Base-by-base conservation (phyloP, 1,140 invertebrate genomes). In the Philaenus spumarius region DNA sequence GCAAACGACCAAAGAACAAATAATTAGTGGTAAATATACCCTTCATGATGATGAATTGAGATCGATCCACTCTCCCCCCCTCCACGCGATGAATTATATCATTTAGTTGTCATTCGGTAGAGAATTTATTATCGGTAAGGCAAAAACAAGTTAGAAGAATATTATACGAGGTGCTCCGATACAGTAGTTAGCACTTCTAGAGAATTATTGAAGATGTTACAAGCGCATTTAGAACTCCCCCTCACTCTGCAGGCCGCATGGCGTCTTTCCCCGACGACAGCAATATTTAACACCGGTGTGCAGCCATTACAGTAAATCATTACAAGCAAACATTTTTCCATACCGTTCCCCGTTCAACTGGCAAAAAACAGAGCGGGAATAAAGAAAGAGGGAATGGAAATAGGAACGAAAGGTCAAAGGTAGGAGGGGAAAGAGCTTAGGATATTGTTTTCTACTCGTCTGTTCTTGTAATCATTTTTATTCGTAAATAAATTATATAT, bases 231-330 rank as follows among this genome's bases (percentile, higher is more conserved):
- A 30, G 26, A 30, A 30, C 26, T 30, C 26, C 26, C 26, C 26
- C 26, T 30, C 26, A 30, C 26, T 30, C 26, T 3, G n/a, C n/a
- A n/a, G 9, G 26, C 26, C 26, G 26, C 26, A 30, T 30, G 26
- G 26, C 26, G 26, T 30, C 26, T 30, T 30, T 30, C 26, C 26
- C 9, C 26, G 26, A 30, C 9, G 26, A 45, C 35, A 46, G 61
- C 24, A 53, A 59, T 62, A 62, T 62, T 62, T 62, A 62, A 56
- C 61, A 59, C 61, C 58, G 51, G 61, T 59, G 52, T 42, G 26
- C 45, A 15, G 34, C 61, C 53, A 59, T 62, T 62, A 62, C 45
- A 56, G 61, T 62, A 62, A 62, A 62, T 62, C 61, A 62, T 45
- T 48, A 52, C 30, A 24, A 15, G 52, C 59, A 48, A 54, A 57